These are phyloP conservation scores for Drosophila sordidula DNA, from an alignment of 2,888 invertebrate species.

Conservation along the genomic window DNA sequence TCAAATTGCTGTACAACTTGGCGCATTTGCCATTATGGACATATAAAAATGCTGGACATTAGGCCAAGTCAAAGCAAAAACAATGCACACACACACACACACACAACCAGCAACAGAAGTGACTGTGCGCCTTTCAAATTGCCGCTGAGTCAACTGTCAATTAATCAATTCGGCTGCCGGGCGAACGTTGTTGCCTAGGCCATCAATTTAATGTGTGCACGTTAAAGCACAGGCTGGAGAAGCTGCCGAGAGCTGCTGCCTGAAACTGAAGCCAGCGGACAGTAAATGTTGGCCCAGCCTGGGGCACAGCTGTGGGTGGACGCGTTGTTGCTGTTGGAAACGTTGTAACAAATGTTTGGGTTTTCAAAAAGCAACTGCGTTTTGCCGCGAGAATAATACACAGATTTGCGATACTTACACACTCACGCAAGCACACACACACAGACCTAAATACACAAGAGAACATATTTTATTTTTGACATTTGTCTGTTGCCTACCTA, in stretches of 20 bases:
- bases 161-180: slow-evolving; percentile 70
- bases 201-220: slow-evolving; percentile 72
- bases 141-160: slow-evolving; percentile 75
- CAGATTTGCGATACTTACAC: slow-evolving; percentile 51
- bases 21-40: slow-evolving; percentile 36
- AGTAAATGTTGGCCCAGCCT: slow-evolving; percentile 27
- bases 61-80: slow-evolving; percentile 14
- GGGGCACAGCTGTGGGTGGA: slow-evolving; percentile 25
- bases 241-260: not conserved
- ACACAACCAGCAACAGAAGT: not conserved
- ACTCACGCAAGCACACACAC: slow-evolving; percentile 9
- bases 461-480: slow-evolving; percentile 60
- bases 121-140: slow-evolving; percentile 33
- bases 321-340: not conserved
- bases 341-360: slow-evolving; percentile 65
- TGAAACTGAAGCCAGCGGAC: not conserved
- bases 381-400: slow-evolving; percentile 61
- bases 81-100: slow-evolving; percentile 1
- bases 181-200: slow-evolving; percentile 41
- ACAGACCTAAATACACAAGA: slow-evolving; percentile 12
- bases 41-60: slow-evolving; percentile 50
- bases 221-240: slow-evolving; percentile 24
- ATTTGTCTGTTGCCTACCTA: slow-evolving; percentile 53
- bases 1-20: slow-evolving; percentile 26
- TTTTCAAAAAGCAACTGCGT: slow-evolving; percentile 58